Conservation (phyloP, 2,113 vertebrate genomes). For the Cochlearius cochlearius region DNA sequence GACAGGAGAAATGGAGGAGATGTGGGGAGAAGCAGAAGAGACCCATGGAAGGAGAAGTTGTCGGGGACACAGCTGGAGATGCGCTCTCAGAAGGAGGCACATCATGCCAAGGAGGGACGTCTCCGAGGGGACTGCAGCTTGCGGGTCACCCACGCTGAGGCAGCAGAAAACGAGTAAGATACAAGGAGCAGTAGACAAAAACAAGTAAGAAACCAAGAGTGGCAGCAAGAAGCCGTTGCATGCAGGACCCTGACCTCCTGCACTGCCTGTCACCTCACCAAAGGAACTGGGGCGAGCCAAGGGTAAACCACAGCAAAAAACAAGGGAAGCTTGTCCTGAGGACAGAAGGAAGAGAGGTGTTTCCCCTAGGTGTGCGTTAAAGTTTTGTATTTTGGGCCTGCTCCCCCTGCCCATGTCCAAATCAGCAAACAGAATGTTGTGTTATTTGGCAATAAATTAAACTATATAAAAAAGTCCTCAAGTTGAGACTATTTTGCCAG, state of each 20-base stretch:
- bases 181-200: neutral
- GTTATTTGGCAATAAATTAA: neutral
- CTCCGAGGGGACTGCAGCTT: neutral
- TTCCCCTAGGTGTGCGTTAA: neutral
- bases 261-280: neutral
- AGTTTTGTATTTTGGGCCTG: neutral
- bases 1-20: neutral
- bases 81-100: neutral
- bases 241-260: neutral
- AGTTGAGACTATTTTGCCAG: neutral
- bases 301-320: neutral
- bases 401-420: neutral
- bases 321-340: neutral
- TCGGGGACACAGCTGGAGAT: neutral
- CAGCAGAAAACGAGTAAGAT: neutral
- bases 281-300: neutral
- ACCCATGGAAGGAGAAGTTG: rapidly evolving
- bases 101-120: no score
- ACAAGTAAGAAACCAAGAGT: neutral
- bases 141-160: rapidly evolving
- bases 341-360: neutral
- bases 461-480: neutral
- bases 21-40: neutral
- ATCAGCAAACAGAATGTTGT: neutral
- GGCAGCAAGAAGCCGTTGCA: neutral